Evolutionary conservation across 2,113 vertebrate species (phyloP).

Genomic region (Pelecanoides urinatrix): DNA sequence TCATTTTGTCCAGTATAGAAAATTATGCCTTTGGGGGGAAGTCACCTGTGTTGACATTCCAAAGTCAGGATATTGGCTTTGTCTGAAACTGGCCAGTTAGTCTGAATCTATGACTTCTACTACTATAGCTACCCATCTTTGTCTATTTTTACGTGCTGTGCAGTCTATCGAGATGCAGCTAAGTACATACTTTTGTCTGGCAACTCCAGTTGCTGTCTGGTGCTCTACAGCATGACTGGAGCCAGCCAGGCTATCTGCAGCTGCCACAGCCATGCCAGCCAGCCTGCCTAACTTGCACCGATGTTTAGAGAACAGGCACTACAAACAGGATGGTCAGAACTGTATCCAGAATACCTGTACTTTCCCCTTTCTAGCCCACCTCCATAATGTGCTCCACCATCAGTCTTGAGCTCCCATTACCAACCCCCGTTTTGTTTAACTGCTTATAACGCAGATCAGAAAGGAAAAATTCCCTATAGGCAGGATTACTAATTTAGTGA

Average conservation of each 20-base stretch:
- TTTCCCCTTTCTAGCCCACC: neutral
- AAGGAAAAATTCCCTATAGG: neutral
- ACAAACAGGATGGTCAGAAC: neutral
- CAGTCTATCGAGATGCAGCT: neutral
- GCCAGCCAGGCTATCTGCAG: neutral
- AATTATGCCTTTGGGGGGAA: neutral
- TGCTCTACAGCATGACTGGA: fast-evolving
- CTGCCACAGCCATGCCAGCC: neutral
- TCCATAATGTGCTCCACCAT: neutral
- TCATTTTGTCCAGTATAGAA: neutral
- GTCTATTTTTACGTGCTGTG: neutral
- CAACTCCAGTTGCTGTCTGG: neutral
- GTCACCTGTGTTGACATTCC: neutral
- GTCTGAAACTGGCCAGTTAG: neutral
- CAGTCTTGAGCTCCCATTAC: neutral
- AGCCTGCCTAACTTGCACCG: neutral
- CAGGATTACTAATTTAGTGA: neutral
- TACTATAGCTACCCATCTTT: neutral
- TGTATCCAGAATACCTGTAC: neutral
- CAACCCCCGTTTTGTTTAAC: neutral
- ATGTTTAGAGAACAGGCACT: neutral
- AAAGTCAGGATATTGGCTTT: neutral
- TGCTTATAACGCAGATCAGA: neutral
- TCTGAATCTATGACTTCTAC: neutral
- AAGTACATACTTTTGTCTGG: neutral